Base-by-base conservation (phyloP, 1,140 invertebrate species). In the Asbolus verrucosus region DNA sequence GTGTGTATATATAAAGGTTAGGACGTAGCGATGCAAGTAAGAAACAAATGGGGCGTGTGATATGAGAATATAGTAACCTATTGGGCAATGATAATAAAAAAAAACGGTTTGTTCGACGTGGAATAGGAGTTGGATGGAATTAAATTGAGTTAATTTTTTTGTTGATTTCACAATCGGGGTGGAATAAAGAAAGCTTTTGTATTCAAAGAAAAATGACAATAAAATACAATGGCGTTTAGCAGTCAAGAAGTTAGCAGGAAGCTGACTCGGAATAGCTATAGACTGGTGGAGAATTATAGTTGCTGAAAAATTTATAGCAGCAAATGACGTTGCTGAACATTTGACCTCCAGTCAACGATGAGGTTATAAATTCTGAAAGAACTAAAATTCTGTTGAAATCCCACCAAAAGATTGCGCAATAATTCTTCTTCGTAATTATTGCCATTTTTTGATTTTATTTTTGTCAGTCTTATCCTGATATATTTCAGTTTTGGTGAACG, bases 401-500 rank as follows among this genome's bases (percentile, higher is more conserved):
- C n/a, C n/a, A n/a, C n/a, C n/a, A n/a, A 15, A 27, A 54, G n/a
- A 27, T 54, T 14, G 18, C 11, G 46, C 46, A 24, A 54, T 54
- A 54, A 54, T 27, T 54, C 46, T 54, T 54, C 27, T 27, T 27
- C n/a, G 46, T 54, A 54, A 54, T 54, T 54, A 54, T 27, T 54
- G 46, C 27, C 46, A 13, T 54, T 54, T n/a, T n/a, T 36, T 36
- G 27, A 38, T 62, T 62, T 61, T 62, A 19, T 62, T 62, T 61
- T 62, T 62, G 24, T 27, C n/a, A 41, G 46, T 30, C 60, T 68
- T 68, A 72, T 65, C 70, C 65, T 67, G 8, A 68, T 21, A 39
- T 72, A 67, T 62, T 68, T 72, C 21, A 72, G 50, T 54, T 67
- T 67, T 62, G 70, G 70, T 14, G 70, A 71, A 11, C 54, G 65